Conservation (phyloP, 2,113 vertebrate species). For the Myotis lucifugus region DNA sequence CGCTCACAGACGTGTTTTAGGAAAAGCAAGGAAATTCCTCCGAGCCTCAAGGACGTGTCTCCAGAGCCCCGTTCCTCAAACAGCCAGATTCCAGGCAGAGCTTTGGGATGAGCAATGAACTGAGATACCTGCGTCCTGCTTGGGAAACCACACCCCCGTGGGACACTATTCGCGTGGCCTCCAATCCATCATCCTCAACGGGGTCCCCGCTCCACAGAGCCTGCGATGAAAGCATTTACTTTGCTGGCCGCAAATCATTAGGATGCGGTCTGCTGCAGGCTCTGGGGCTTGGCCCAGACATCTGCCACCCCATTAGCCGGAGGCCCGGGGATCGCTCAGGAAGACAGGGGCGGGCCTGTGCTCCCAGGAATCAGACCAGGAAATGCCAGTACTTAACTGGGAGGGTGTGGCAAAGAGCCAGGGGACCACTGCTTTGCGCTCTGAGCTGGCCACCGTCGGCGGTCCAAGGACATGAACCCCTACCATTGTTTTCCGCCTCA, state of each 20-base stretch:
- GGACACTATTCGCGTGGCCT: constrained; percentile 4
- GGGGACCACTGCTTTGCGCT: background rate
- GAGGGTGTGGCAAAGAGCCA: constrained; percentile 80
- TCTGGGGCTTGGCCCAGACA: constrained; percentile 85
- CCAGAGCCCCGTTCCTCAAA: constrained; percentile 55
- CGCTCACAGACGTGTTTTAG: constrained; percentile 57
- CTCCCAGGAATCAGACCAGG: constrained; percentile 90
- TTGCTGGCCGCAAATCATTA: constrained; percentile 88
- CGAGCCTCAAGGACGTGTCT: constrained; percentile 52
- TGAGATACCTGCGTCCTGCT: background rate
- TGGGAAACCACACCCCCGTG: constrained; percentile 26
- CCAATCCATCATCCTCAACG: constrained; percentile 81
- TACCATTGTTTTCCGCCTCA: constrained; percentile 61
- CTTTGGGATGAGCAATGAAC: constrained; percentile 53
- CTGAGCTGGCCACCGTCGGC: constrained; percentile 74
- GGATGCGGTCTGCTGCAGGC: constrained; percentile 78
- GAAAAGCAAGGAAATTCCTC: background rate
- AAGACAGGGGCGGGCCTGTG: constrained; percentile 83
- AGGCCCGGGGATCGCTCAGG: constrained; percentile 81
- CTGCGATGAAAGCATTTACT: constrained; percentile 87
- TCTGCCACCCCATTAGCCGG: constrained; percentile 79
- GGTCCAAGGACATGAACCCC: constrained; percentile 80
- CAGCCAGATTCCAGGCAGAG: constrained; percentile 57
- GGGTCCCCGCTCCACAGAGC: constrained; percentile 70
- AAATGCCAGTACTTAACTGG: constrained; percentile 88